Conservation (phyloP, 1,140 invertebrate species). For the Orussus abietinus region DNA sequence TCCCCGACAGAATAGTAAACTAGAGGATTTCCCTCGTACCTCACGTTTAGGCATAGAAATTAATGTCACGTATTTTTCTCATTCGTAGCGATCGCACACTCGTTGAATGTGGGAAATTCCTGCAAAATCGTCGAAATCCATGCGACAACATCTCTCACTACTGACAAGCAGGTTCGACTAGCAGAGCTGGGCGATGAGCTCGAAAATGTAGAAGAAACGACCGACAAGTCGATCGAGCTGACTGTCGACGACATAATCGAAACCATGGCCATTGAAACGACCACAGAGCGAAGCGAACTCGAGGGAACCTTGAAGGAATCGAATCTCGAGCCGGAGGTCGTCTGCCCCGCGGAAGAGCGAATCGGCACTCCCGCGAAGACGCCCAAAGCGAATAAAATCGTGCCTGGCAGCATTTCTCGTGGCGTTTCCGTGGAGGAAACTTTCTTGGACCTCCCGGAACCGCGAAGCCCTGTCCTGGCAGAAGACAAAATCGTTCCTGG, state of each 20-base stretch:
- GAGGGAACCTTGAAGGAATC: constrained; percentile 2
- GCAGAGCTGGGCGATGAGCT: not conserved
- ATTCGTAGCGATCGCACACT: no score
- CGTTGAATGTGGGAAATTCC: no score
- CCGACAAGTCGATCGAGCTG: not conserved
- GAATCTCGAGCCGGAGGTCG: not conserved
- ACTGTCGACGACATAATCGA: constrained; percentile 8
- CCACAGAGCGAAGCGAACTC: not conserved
- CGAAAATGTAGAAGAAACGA: not conserved
- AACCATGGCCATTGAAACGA: not conserved
- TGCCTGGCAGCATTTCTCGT: constrained; percentile 13
- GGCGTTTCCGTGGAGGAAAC: constrained; percentile 12
- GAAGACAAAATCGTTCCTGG: constrained; percentile 16
- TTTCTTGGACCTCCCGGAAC: not conserved
- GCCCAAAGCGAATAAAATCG: constrained; percentile 12
- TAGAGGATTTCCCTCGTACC: no score
- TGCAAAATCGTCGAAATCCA: no score
- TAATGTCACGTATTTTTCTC: no score
- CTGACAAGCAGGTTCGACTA: no score
- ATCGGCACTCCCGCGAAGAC: not conserved
- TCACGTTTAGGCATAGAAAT: no score
- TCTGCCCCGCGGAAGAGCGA: not conserved
- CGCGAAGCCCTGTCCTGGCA: constrained; percentile 4
- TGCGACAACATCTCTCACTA: no score
- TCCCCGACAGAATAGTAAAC: no score